A percentile compares a stretch with the other conserved stretches of the same genome.
These are phyloP conservation scores for Neosalanx taihuensis DNA, from an alignment of 2,797 vertebrate species.

Conservation along the genomic window DNA sequence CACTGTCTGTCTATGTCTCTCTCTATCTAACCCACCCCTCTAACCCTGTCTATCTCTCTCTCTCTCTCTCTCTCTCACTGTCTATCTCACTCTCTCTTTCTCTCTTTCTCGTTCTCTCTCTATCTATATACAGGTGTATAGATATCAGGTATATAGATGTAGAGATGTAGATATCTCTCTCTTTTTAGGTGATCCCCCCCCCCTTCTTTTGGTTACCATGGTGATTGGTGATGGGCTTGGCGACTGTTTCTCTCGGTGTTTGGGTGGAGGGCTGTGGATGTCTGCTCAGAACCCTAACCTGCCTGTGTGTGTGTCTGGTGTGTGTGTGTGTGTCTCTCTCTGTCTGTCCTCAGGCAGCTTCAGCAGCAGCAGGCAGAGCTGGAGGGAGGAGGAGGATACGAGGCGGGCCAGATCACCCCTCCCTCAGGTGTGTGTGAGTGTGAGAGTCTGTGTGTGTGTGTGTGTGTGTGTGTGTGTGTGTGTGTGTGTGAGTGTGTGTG, in stretches of 20 bases:
- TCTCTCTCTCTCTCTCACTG: not conserved
- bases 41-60: not conserved
- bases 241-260: too few species aligned
- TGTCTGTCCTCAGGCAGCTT: conserved; percentile 73
- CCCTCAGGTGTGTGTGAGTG: conserved; percentile 68
- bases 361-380: conserved; percentile 86
- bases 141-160: too few species aligned
- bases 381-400: conserved; percentile 76
- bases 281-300: not conserved
- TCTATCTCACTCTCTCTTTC: not conserved
- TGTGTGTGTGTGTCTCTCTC: not conserved
- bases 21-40: not conserved
- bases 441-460: not conserved
- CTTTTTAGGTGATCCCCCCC: not conserved
- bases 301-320: conserved; percentile 39
- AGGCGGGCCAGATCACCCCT: conserved; percentile 61
- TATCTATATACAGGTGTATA: conserved; percentile 56
- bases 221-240: not conserved
- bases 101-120: not conserved
- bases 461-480: conserved; percentile 3
- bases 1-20: conserved; percentile 8
- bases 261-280: not conserved
- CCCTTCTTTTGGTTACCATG: not conserved
- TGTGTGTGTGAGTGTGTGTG: not conserved
- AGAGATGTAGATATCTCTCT: too few species aligned